Evolutionary conservation across 2,113 vertebrate genomes (phyloP).

Genomic region (Pteropus alecto): DNA sequence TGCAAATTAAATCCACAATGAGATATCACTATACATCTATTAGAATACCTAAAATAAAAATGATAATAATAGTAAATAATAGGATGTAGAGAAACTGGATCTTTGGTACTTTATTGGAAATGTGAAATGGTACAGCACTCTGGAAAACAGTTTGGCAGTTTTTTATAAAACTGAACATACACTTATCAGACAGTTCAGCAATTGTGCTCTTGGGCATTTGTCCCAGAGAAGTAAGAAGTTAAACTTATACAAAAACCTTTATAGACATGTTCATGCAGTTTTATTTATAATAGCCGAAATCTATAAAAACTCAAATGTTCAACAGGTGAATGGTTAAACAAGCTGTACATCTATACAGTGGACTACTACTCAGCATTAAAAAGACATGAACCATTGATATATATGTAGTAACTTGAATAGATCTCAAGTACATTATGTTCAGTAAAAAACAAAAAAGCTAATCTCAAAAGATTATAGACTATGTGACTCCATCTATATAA

Average conservation of each 20-base stretch:
- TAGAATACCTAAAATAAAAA: constrained; percentile 35
- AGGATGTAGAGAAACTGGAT: neutral
- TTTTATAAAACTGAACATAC: constrained; percentile 2
- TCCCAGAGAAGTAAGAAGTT: constrained; percentile 14
- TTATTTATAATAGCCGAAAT: neutral
- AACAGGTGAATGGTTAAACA: constrained; percentile 8
- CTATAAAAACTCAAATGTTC: neutral
- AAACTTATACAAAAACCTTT: neutral
- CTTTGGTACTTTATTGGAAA: neutral
- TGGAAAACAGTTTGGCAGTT: neutral
- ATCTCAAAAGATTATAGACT: neutral
- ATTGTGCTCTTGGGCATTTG: constrained; percentile 1
- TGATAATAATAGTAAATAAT: neutral
- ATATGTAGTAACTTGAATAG: neutral
- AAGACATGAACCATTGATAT: neutral
- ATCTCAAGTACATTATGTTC: constrained; percentile 36
- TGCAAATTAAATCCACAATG: neutral
- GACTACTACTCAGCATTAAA: neutral
- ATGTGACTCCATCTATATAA: constrained; percentile 18
- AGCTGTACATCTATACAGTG: neutral
- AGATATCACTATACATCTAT: neutral
- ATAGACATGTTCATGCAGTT: neutral
- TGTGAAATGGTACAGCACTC: neutral
- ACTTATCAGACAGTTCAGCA: neutral
- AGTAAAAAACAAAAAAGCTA: neutral